phyloP scores from a whole-genome alignment of 23 tunicate genomes.

The Phallusia fumigata region DNA sequence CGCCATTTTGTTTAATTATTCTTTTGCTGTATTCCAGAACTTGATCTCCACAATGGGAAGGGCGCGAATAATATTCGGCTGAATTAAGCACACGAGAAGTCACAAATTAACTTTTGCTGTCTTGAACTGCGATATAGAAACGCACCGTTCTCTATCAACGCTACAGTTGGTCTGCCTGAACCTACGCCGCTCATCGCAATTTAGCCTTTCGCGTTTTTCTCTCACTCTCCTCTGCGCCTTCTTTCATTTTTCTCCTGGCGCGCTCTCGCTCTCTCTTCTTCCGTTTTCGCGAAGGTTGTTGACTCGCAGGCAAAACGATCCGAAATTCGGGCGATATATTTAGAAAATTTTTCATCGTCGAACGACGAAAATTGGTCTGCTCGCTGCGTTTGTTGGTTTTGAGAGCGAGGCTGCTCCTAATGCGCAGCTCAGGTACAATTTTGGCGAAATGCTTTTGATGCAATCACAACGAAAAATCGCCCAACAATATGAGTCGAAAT shows the following conservation, averaged over 20 bases:
- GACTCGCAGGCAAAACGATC: background rate
- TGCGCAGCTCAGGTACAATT: background rate
- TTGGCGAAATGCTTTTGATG: background rate
- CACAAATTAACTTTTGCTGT: no score
- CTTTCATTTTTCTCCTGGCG: background rate
- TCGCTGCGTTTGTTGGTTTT: background rate
- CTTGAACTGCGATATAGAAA: background rate
- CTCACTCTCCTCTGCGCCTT: background rate
- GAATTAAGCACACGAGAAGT: no score
- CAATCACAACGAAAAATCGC: no score
- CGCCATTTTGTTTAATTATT: conserved; percentile 33
- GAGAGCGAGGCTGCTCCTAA: background rate
- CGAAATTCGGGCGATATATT: background rate
- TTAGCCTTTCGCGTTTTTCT: conserved; percentile 5
- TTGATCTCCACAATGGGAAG: no score
- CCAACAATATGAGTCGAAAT: no score
- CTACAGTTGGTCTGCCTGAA: background rate
- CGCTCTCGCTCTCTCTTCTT: background rate
- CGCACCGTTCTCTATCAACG: background rate
- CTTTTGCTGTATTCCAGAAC: background rate
- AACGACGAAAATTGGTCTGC: background rate
- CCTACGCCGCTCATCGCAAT: background rate
- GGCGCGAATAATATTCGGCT: no score
- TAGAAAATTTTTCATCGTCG: conserved; percentile 5
- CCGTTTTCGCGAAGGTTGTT: background rate